Evolutionary conservation across 2,113 vertebrate genomes (phyloP), one percentile per base, ranked within the genome.

Genomic region (Podarcis raffonei): DNA sequence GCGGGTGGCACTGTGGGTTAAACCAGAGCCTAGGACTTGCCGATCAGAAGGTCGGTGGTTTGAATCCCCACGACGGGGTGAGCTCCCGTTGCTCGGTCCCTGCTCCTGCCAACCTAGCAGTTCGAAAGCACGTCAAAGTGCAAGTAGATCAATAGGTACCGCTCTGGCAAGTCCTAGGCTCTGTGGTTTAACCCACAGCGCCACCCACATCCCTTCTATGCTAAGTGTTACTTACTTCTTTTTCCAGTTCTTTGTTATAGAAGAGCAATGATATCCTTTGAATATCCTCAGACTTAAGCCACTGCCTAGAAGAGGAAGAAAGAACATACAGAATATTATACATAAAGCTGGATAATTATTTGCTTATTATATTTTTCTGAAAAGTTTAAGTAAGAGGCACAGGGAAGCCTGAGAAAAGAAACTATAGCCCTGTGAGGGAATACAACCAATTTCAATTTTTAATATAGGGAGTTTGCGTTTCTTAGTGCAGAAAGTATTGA

Each of bases 201-300:
- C 42, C 42, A 42, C 42, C 42, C 6, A 6, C 42, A 6, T 42
- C 42, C 42, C 42, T 42, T 42, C 42, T 75, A 30, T 87, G 72
- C 23, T 66, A 68, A 90, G 94, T 93, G 85, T 16, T 89, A 92
- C 94, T 98, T 97, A 99, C 99, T 97, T 99, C 98, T 94, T 99
- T 99, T 93, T 99, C 99, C 91, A 99, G 95, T 57, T 97, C 95
- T 95, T 98, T 98, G 94, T 99, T 99, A 90, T 99, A 99, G 96
- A 99, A 99, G 95, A 99, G 98, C 92, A 99, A 96, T 1, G 98
- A 99, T 97, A 99, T 99, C 96, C 99, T 98, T 94, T 99, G 98
- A 95, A 99, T 99, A 90, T 99, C 99, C 93, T 99, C 98, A 23
- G 99, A 99, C 95, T 99, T 99, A 72, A 99, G 98, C 99, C 99